Percentiles rank a stretch among this genome's conserved stretches.
Conservation (phyloP, 2,888 invertebrate species). For the Hylaea fasciaria region DNA sequence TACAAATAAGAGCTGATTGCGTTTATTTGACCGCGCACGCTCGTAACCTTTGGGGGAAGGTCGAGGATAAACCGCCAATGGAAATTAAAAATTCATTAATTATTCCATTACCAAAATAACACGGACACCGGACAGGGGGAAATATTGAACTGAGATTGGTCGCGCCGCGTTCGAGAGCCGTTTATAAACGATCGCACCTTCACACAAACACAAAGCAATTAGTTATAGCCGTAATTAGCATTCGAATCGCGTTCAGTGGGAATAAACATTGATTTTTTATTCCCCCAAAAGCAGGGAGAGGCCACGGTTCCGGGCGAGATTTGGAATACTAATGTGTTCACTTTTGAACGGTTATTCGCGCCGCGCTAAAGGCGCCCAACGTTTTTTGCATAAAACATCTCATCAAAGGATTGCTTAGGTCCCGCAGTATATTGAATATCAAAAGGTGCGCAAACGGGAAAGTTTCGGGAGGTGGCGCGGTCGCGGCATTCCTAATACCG, state of each 20-base stretch:
- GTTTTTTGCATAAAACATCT: conserved; percentile 86
- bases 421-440: conserved; percentile 84
- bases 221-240: conserved; percentile 79
- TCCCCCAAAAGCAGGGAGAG: conserved; percentile 78
- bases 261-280: conserved; percentile 85
- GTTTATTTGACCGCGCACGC: conserved; percentile 22
- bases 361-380: conserved; percentile 79
- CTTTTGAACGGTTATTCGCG: conserved; percentile 83
- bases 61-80: conserved; percentile 37
- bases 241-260: conserved; percentile 78
- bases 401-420: conserved; percentile 84
- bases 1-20: conserved; percentile 22
- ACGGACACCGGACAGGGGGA: conserved; percentile 47
- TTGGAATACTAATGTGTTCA: conserved; percentile 83
- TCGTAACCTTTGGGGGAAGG: conserved; percentile 17
- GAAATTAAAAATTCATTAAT: conserved; percentile 51
- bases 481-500: conserved; percentile 75
- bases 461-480: conserved; percentile 72
- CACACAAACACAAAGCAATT: conserved; percentile 78
- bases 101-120: conserved; percentile 48
- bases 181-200: conserved; percentile 64
- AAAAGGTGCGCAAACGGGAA: conserved; percentile 80
- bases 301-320: conserved; percentile 66
- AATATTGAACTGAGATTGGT: conserved; percentile 55
- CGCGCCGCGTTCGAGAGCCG: conserved; percentile 48